phyloP scores from a whole-genome alignment of 2,113 vertebrate genomes.

The Pseudorhombus dupliciocellatus region DNA sequence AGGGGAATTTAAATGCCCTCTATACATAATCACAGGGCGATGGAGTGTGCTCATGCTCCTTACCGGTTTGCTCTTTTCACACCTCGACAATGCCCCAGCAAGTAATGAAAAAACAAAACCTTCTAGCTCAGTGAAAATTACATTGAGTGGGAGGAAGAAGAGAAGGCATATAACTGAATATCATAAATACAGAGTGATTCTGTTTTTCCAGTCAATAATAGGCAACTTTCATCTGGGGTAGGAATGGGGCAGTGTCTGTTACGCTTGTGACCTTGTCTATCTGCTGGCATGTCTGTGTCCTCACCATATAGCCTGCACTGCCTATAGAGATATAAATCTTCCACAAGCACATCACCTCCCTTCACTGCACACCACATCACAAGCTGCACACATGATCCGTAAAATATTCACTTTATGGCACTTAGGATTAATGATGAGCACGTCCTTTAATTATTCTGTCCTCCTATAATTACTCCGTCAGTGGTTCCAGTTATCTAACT shows the following conservation, averaged over 20 bases:
- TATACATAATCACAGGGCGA: constrained; percentile 45
- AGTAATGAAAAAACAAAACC: constrained; percentile 53
- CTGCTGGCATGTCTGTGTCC: not conserved
- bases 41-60: constrained; percentile 4
- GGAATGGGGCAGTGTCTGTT: not conserved
- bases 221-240: constrained; percentile 31
- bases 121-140: constrained; percentile 25
- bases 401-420: constrained; percentile 37
- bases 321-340: constrained; percentile 54
- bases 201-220: constrained; percentile 21
- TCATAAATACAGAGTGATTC: constrained; percentile 51
- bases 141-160: constrained; percentile 31
- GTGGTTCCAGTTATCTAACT: constrained; percentile 43
- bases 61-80: constrained; percentile 26
- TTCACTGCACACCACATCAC: constrained; percentile 16
- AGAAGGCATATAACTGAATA: constrained; percentile 53
- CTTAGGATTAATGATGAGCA: constrained; percentile 46
- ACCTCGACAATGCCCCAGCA: constrained; percentile 24
- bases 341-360: not conserved
- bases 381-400: constrained; percentile 10
- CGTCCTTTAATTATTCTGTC: constrained; percentile 58
- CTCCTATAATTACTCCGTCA: constrained; percentile 55
- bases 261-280: constrained; percentile 34
- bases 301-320: constrained; percentile 13
- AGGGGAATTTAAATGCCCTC: constrained; percentile 52